A percentile compares a stretch with the other conserved stretches of the same genome.
phyloP scores from a whole-genome alignment of 2,888 invertebrate species.

The Stenotaenia linearis region DNA sequence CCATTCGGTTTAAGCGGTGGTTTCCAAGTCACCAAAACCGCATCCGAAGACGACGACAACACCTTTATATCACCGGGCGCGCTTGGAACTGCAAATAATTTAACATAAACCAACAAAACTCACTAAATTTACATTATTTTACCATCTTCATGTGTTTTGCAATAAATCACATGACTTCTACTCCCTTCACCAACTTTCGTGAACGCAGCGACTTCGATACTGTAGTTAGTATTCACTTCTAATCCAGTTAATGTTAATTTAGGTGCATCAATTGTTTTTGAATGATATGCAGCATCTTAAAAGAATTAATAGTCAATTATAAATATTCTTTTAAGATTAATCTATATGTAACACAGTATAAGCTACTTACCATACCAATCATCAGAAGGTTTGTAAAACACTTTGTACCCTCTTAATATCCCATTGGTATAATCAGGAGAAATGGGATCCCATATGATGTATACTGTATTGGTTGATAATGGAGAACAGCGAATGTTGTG shows the following conservation, averaged over 20 bases:
- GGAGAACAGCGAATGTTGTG: conserved; percentile 47
- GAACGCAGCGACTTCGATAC: conserved; percentile 73
- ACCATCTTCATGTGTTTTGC: conserved; percentile 81
- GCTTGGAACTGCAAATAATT: conserved; percentile 61
- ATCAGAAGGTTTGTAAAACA: conserved; percentile 56
- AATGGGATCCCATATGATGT: conserved; percentile 49
- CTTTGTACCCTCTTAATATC: conserved; percentile 63
- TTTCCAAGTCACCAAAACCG: conserved; percentile 78
- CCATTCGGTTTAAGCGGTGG: conserved; percentile 75
- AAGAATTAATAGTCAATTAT: background rate
- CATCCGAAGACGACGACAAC: conserved; percentile 69
- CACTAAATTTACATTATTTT: conserved; percentile 27
- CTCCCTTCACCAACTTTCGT: conserved; percentile 80
- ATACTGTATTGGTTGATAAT: conserved; percentile 47
- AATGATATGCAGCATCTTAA: background rate
- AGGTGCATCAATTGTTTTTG: conserved; percentile 9
- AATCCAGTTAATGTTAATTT: conserved; percentile 45
- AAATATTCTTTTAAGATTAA: too few species aligned
- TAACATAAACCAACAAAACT: background rate
- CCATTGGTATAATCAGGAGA: conserved; percentile 49
- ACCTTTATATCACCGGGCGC: conserved; percentile 81
- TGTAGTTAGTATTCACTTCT: conserved; percentile 80
- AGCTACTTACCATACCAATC: conserved; percentile 36
- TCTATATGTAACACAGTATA: too few species aligned
- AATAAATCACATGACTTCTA: conserved; percentile 67